phyloP scores from a whole-genome alignment of 2,113 vertebrate species.

The Ophthalmotilapia sp. region DNA sequence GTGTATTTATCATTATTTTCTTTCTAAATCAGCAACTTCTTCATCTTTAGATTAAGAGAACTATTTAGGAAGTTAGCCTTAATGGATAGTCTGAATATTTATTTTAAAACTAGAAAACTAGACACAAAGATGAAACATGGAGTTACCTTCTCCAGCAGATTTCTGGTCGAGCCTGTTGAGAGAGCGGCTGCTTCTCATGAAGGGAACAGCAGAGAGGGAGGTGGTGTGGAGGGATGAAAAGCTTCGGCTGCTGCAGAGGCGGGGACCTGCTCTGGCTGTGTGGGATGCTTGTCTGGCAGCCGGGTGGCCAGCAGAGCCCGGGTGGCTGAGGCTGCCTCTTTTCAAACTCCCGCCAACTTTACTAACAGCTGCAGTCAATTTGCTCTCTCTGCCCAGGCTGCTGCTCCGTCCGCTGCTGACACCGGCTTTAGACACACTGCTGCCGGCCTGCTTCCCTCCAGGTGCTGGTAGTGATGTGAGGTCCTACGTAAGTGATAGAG shows the following conservation, averaged over 20 bases:
- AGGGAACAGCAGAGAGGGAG: conserved; percentile 19
- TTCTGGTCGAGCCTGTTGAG: conserved; percentile 56
- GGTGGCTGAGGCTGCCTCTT: not conserved
- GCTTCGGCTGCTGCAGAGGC: conserved; percentile 53
- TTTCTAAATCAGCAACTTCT: not conserved
- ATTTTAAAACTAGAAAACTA: not conserved
- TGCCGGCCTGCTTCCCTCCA: not conserved
- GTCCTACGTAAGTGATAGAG: not conserved
- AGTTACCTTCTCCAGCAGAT: conserved; percentile 18
- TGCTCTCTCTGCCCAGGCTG: conserved; percentile 4
- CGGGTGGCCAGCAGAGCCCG: not conserved
- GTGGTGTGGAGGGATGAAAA: conserved; percentile 47
- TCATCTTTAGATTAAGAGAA: not conserved
- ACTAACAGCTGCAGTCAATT: not conserved
- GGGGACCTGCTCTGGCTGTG: not conserved
- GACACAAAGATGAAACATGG: not conserved
- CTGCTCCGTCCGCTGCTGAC: not conserved
- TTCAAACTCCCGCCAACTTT: conserved; percentile 16
- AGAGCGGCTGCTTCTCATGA: conserved; percentile 51
- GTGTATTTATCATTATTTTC: not conserved
- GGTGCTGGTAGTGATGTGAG: not conserved
- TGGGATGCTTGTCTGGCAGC: not conserved
- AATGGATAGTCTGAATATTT: not conserved
- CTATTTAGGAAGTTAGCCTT: not conserved
- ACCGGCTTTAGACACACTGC: not conserved